Base-by-base conservation (phyloP, 2,888 invertebrate genomes). In the Clivina fossor region DNA sequence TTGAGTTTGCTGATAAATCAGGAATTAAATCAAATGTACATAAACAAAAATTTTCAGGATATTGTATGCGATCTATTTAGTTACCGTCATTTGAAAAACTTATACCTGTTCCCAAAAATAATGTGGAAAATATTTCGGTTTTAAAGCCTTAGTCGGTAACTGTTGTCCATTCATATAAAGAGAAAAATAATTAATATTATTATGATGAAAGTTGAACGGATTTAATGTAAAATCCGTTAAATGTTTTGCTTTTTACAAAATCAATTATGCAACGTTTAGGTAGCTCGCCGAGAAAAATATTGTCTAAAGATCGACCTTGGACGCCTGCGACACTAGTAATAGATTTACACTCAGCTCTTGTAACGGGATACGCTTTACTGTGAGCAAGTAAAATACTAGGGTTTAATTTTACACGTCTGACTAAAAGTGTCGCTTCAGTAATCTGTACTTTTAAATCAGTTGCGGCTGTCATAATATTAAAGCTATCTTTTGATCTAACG, bases 221-320 rank as follows among this genome's bases (percentile, higher is more conserved):
- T 60, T 64, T 1, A 41, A 15, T 3, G 1, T 26, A 7, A 20
- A 40, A 28, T 58, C 62, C 61, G 11, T 64, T 65, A 43, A 56
- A 64, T 3, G 62, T 53, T 51, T 40, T 60, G 30, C 64, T 64
- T 35, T 60, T 40, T 1, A 63, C 64, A 46, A 69, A 65, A 3
- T 63, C 65, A n/a, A 70, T 19, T 15, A 69, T 59, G 7, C 69
- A 56, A 35, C 65, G 57, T 53, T 64, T 63, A 1, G 70, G 70
- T n/a, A 69, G 43, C 48, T 63, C 63, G 1, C 66, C 66, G 2
- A 62, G 28, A 49, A 67, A 67, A 5, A 69, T 30, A 43, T 69
- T 68, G 40, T 70, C 68, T 37, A 68, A 56, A 1, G 63, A 58
- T 50, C 66, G 63, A 7, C 60, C 61, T 24, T 62, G 62, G n/a